Base-by-base conservation (phyloP, 2,888 invertebrate species). In the Pristionchus exspectatus region DNA sequence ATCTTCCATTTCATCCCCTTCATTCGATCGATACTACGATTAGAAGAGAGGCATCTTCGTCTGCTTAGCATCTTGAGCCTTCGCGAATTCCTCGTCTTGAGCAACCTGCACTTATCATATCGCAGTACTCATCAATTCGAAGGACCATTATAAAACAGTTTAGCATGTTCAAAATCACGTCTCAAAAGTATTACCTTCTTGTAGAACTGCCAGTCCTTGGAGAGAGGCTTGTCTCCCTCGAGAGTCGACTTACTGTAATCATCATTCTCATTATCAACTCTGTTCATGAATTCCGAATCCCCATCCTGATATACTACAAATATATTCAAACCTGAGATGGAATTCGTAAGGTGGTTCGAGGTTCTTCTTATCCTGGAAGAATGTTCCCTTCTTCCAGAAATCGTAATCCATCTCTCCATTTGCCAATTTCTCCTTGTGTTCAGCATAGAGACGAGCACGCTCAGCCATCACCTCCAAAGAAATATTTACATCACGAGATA, bases 141-240 rank as follows among this genome's bases (percentile, higher is more conserved):
- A 33, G 5, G 83, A 38, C 44, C 14, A 24, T 16, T n/a, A 30
- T 10, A 38, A 33, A 33, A 30, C 14, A 30, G 38, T 44, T 10
- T 18, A 50, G 5, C 38, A 81, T 50, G 18, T 81, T 81, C 21
- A 83, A 54, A 50, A n/a, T 18, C 24, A 83, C 16, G 44, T 50
- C 44, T 50, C 44, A 9, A 50, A 9, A 9, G 10, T 50, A 38
- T 30, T n/a, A 91, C 92, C 90, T 94, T 93, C 92, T 95, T 94
- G 91, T 95, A 95, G 92, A 95, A 95, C 87, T 94, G 92, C 94
- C 94, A 95, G 88, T 95, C 94, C 92, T 94, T 94, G 77, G 95
- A 95, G 89, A 95, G 89, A 56, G 94, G 94, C 90, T 94, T 93
- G 91, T 95, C 94, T 66, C 93, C 94, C 88, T 95, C 94, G 77